A percentile compares a stretch with the other conserved stretches of the same genome.
Conservation (phyloP, 2,797 vertebrate species). For the Paratrypauchen microcephalus region DNA sequence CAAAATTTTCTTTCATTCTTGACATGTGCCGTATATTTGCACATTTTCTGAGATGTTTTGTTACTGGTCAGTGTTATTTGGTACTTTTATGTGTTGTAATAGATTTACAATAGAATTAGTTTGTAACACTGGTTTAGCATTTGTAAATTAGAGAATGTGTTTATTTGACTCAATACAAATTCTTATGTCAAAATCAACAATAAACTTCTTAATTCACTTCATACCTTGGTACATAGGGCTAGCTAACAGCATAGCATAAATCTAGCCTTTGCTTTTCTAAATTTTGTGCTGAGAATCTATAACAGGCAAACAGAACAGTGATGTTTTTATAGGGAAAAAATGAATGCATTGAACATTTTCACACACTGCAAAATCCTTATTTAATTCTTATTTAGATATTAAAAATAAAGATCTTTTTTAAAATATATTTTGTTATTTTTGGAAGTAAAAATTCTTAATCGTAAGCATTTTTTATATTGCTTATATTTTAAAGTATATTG, state of each 20-base stretch:
- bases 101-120: no score
- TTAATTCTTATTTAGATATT: no score
- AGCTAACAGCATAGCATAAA: conserved; percentile 28
- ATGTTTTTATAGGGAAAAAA: no score
- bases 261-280: conserved; percentile 33
- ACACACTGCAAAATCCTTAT: no score
- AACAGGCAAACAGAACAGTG: background rate
- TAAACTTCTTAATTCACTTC: conserved; percentile 33
- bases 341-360: no score
- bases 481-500: no score
- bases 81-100: no score
- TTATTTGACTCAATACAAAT: background rate
- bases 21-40: no score
- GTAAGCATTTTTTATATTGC: no score
- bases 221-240: conserved; percentile 52
- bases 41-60: no score
- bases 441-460: background rate
- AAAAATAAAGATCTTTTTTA: background rate
- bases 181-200: background rate
- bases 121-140: background rate
- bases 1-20: background rate
- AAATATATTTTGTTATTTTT: background rate
- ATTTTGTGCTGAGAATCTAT: background rate
- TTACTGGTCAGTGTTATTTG: no score
- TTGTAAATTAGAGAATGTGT: background rate